Base-by-base conservation (phyloP, 1,140 invertebrate species). In the Habropoda laboriosa region DNA sequence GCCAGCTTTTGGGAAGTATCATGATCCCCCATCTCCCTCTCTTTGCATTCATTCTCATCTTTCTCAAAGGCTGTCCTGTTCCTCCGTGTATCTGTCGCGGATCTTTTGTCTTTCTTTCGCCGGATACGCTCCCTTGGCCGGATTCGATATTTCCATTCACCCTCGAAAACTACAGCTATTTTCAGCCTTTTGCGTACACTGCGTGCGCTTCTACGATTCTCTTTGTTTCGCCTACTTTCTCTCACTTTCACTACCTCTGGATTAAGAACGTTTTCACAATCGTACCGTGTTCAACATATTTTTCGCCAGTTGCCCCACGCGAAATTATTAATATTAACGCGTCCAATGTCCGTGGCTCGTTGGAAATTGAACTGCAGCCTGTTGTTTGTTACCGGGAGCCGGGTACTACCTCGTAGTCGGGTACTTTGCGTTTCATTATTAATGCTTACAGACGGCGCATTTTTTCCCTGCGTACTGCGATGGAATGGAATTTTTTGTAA, bases 1-100 rank as follows among this genome's bases (percentile, higher is more conserved):
- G 70, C 83, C 72, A 82, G 87, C 85, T 86, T 87, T 88, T 73
- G 79, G 76, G 74, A 83, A 87, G 81, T 80, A 87, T 87, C 86
- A 78, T 73, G 82, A 80, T 74, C 75, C 74, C 77, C 49, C 57
- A 68, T 77, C 79, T 78, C 42, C 47, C 83, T 64, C 47, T 49
- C 57, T 60, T 70, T 68, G 7, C 32, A 6, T 38, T 53, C 21
- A 13, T 57, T 53, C 27, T 55, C 47, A 3, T 38, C 32, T 32
- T 16, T n/a, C 51, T 66, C 27, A 3, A 1, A 27, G 12, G 16
- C 66, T 35, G 4, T 38, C 38, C n/a, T 47, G 32, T 58, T 58
- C 53, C 18, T 47, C 24, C 32, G 4, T 63, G 35, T 27, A 27
- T 40, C 6, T 35, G 13, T 49, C 57, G 13, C 40, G 16, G 38